Conservation (phyloP, 2,888 invertebrate species). For the Globia sparganii region DNA sequence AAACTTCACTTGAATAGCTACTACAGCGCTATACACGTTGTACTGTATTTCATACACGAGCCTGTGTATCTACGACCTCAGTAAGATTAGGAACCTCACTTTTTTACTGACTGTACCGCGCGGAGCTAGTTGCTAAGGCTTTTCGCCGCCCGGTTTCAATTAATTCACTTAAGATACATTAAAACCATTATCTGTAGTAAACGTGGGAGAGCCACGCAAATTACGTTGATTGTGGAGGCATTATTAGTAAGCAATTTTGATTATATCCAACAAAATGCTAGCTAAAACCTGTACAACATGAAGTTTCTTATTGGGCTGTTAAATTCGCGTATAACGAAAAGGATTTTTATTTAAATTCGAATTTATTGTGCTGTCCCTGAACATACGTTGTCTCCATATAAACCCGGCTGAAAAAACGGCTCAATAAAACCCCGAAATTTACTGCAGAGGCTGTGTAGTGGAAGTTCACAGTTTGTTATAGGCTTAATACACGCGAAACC, state of each 20-base stretch:
- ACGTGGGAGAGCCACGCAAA: conserved; percentile 51
- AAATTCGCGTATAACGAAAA: conserved; percentile 45
- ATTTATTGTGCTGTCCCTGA: conserved; percentile 61
- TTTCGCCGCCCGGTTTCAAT: conserved; percentile 46
- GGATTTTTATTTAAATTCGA: conserved; percentile 60
- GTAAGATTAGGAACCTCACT: conserved; percentile 23
- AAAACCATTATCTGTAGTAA: conserved; percentile 60
- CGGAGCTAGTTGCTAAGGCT: conserved; percentile 26
- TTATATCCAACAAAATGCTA: conserved; percentile 48
- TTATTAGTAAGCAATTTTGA: conserved; percentile 59
- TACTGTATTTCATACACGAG: conserved; percentile 34
- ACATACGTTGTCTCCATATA: conserved; percentile 69
- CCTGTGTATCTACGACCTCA: conserved; percentile 30
- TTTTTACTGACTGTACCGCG: conserved; percentile 42
- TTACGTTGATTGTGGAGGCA: conserved; percentile 58
- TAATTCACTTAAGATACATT: conserved; percentile 60
- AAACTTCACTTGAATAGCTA: conserved; percentile 72
- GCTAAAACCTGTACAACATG: conserved; percentile 40
- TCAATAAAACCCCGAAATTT: conserved; percentile 77
- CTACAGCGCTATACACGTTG: conserved; percentile 55
- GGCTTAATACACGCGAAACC: conserved; percentile 81
- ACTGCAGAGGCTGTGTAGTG: conserved; percentile 72
- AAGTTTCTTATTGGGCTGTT: conserved; percentile 39
- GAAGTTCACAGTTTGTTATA: conserved; percentile 79
- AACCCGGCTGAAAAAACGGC: conserved; percentile 70